Conservation (phyloP, 2,113 vertebrate genomes). For the Hystrix brachyura region DNA sequence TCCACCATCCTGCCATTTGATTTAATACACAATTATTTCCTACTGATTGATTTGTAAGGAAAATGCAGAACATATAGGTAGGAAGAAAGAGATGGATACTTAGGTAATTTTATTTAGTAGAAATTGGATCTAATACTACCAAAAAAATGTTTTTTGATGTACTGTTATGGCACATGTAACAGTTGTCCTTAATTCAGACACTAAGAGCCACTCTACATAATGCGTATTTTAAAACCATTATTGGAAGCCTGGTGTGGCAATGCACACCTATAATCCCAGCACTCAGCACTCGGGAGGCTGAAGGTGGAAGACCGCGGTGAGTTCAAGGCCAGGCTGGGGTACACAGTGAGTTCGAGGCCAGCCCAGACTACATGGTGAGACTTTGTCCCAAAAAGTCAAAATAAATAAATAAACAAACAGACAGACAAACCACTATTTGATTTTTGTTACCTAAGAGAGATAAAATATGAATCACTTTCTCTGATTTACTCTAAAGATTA, state of each 20-base stretch:
- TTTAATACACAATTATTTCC: background rate
- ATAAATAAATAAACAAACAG: too few relatives aligned
- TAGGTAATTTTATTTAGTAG: background rate
- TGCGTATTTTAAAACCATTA: background rate
- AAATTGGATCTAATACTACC: background rate
- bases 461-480: background rate
- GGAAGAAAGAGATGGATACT: background rate
- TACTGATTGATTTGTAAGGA: background rate
- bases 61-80: background rate
- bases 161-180: background rate
- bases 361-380: too few relatives aligned
- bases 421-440: too few relatives aligned
- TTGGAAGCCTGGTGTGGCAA: too few relatives aligned
- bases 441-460: background rate
- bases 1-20: background rate
- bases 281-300: too few relatives aligned
- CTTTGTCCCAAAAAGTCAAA: too few relatives aligned
- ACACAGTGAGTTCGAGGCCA: too few relatives aligned
- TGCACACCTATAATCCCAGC: too few relatives aligned
- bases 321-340: too few relatives aligned
- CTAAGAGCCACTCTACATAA: background rate
- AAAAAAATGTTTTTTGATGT: background rate
- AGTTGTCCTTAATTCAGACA: background rate
- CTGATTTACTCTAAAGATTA: background rate
- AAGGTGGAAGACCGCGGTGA: too few relatives aligned